Evolutionary conservation across 2,888 invertebrate genomes (phyloP).

Genomic region (Silvanus unidentatus): DNA sequence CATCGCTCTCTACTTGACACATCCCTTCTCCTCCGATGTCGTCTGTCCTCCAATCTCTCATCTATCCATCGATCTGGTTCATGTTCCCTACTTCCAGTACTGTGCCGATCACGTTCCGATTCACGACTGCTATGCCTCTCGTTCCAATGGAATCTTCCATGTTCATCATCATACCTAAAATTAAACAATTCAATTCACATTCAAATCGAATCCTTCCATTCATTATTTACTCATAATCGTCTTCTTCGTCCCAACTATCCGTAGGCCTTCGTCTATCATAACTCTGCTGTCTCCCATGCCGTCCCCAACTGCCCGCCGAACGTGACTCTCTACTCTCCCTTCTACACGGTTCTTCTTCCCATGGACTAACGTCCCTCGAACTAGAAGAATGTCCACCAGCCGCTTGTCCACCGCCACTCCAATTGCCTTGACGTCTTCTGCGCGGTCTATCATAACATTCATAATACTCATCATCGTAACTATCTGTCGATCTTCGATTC

Average conservation of each 20-base stretch:
- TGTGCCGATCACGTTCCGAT: constrained; percentile 31
- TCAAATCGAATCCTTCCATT: background rate
- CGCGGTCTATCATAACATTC: constrained; percentile 42
- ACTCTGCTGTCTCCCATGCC: constrained; percentile 42
- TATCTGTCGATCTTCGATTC: constrained; percentile 43
- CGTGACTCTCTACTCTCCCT: constrained; percentile 38
- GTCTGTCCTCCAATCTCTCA: constrained; percentile 32
- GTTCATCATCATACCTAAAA: constrained; percentile 42
- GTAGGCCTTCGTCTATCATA: constrained; percentile 43
- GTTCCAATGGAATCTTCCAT: constrained; percentile 34
- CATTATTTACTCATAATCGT: constrained; percentile 63
- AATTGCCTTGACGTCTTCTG: constrained; percentile 28
- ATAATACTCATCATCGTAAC: constrained; percentile 44
- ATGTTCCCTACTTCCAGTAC: constrained; percentile 25
- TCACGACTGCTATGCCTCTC: constrained; percentile 33
- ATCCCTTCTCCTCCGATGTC: constrained; percentile 36
- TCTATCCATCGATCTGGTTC: constrained; percentile 35
- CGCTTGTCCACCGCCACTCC: constrained; percentile 23
- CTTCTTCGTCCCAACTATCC: constrained; percentile 58
- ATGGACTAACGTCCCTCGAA: constrained; percentile 71
- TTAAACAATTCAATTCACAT: no score
- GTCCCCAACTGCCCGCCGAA: constrained; percentile 44
- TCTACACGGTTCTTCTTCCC: constrained; percentile 63
- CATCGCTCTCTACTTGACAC: constrained; percentile 32
- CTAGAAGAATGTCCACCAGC: constrained; percentile 56